phyloP scores from a whole-genome alignment of 64 coral and sea anemone species.

The Exaiptasia diaphana region DNA sequence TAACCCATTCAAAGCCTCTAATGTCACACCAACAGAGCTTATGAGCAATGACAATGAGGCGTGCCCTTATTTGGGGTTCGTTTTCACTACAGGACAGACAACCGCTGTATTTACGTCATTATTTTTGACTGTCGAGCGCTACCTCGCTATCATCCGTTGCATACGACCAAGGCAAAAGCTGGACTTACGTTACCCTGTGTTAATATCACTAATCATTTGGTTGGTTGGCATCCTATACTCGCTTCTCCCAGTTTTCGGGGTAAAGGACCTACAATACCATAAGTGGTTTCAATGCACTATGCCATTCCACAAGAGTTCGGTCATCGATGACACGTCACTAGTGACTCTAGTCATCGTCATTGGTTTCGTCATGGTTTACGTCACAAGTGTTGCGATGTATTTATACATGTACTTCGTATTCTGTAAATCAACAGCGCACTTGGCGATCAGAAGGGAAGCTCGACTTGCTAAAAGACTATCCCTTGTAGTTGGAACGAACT shows the following conservation, averaged over 20 bases:
- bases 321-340: slow-evolving; percentile 14
- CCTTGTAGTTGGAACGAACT: slow-evolving; percentile 50
- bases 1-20: slow-evolving; percentile 28
- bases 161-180: slow-evolving; percentile 36
- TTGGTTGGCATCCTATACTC: slow-evolving; percentile 14
- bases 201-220: slow-evolving; percentile 15
- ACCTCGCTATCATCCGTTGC: slow-evolving; percentile 63
- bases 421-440: slow-evolving; percentile 32
- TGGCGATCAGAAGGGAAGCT: slow-evolving; percentile 46
- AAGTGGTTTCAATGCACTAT: slow-evolving; percentile 69
- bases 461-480: slow-evolving; percentile 46
- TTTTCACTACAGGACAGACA: slow-evolving; percentile 56
- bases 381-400: slow-evolving; percentile 45
- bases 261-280: slow-evolving; percentile 44
- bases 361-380: slow-evolving; percentile 36
- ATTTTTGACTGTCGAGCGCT: slow-evolving; percentile 67
- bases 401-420: slow-evolving; percentile 45
- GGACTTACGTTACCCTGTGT: slow-evolving; percentile 11
- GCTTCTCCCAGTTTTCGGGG: slow-evolving; percentile 50
- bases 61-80: slow-evolving; percentile 55
- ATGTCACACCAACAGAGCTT: slow-evolving; percentile 14
- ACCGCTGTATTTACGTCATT: slow-evolving; percentile 63
- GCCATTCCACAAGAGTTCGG: slow-evolving; percentile 52
- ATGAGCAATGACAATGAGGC: slow-evolving; percentile 13
- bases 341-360: slow-evolving; percentile 42